These are phyloP conservation scores for Porites rus DNA, from an alignment of 92 coral and sea anemone genomes.

Conservation along the genomic window DNA sequence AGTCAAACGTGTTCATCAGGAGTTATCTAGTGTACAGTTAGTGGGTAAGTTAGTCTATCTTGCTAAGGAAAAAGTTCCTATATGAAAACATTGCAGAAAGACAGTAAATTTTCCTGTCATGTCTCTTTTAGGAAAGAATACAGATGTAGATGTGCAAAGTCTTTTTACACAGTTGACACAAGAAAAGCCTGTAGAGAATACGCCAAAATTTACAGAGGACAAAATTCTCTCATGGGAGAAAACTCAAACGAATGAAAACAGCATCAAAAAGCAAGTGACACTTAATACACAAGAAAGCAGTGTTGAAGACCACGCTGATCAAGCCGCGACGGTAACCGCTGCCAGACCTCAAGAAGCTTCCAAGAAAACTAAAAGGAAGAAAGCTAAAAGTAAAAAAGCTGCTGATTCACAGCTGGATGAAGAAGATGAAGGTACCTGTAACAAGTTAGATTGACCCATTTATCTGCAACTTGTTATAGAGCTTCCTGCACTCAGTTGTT, in stretches of 20 bases:
- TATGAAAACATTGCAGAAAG: too few species aligned
- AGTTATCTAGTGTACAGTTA: conserved; percentile 75
- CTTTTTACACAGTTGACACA: neutral
- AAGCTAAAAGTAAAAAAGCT: conserved; percentile 25
- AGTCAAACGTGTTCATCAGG: conserved; percentile 83
- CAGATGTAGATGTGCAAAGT: conserved; percentile 17
- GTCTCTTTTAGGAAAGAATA: conserved; percentile 8
- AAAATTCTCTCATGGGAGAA: conserved; percentile 7
- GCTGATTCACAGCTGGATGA: neutral
- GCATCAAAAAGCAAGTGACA: neutral
- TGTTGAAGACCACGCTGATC: neutral
- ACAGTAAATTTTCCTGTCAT: too few species aligned
- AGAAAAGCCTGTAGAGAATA: neutral
- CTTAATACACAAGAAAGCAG: neutral
- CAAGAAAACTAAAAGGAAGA: conserved; percentile 41
- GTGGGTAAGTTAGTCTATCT: conserved; percentile 65
- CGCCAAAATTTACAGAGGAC: conserved; percentile 8
- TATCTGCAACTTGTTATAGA: too few species aligned
- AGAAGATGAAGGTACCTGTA: conserved; percentile 16
- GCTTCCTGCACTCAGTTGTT: too few species aligned
- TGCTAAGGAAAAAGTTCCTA: too few species aligned
- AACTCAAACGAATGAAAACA: neutral
- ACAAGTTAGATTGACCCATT: neutral
- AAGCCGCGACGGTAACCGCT: neutral
- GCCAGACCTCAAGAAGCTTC: conserved; percentile 14